These are phyloP conservation scores for Charina bottae DNA, from an alignment of 2,113 vertebrate species.

Conservation along the genomic window DNA sequence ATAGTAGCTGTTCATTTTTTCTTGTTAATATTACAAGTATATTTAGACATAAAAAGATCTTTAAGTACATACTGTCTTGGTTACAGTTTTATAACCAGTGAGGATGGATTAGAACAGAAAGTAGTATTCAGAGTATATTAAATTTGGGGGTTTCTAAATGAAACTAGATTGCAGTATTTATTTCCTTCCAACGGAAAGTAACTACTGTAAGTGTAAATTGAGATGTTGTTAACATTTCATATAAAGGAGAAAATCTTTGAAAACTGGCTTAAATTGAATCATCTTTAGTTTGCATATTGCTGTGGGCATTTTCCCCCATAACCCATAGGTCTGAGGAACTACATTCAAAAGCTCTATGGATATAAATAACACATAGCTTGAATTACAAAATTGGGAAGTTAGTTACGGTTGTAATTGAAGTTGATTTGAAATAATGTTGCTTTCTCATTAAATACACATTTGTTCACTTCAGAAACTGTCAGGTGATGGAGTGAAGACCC, in stretches of 20 bases:
- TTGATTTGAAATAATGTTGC: background rate
- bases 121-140: background rate
- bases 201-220: background rate
- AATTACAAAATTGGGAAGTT: background rate
- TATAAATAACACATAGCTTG: background rate
- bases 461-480: background rate
- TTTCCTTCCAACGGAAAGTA: constrained; percentile 6
- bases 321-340: background rate
- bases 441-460: background rate
- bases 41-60: background rate
- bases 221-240: background rate
- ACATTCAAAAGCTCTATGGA: background rate
- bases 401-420: background rate
- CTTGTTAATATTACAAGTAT: background rate
- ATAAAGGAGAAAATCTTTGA: background rate
- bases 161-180: background rate
- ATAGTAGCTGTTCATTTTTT: background rate
- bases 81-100: background rate
- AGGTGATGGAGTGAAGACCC: background rate
- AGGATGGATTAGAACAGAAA: background rate
- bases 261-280: background rate
- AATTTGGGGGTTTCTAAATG: background rate
- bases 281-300: background rate
- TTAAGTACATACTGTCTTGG: background rate
- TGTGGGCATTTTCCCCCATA: background rate